phyloP scores from a whole-genome alignment of 2,113 vertebrate genomes.

The Bujurquina vittata region DNA sequence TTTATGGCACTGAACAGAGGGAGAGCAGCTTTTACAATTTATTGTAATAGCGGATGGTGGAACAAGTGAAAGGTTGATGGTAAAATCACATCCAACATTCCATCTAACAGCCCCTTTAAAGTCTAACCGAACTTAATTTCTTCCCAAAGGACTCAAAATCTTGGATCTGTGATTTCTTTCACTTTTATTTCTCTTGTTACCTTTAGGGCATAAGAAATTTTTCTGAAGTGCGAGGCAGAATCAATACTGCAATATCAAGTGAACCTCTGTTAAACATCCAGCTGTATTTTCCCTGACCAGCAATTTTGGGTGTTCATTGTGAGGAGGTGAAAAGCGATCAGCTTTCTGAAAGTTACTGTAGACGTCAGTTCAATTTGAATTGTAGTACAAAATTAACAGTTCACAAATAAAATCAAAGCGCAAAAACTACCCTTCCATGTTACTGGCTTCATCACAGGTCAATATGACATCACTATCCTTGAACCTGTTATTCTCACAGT shows the following conservation, averaged over 20 bases:
- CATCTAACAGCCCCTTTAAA: constrained; percentile 65
- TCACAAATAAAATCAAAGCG: not conserved
- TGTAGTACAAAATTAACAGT: not conserved
- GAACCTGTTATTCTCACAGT: not conserved
- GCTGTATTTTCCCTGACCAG: constrained; percentile 56
- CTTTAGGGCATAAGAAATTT: constrained; percentile 63
- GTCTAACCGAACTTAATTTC: constrained; percentile 64
- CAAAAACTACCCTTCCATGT: not conserved
- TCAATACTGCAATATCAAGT: constrained; percentile 73
- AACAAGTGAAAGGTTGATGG: constrained; percentile 70
- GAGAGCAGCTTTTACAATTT: constrained; percentile 48
- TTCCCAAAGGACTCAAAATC: constrained; percentile 63
- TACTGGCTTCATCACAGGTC: not conserved
- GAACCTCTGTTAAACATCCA: constrained; percentile 67
- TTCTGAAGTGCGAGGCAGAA: constrained; percentile 62
- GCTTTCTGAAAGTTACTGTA: constrained; percentile 8
- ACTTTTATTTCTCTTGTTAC: constrained; percentile 70
- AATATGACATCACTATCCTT: not conserved
- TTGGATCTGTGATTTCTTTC: constrained; percentile 61
- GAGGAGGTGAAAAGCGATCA: constrained; percentile 17
- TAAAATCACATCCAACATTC: constrained; percentile 63
- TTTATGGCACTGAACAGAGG: constrained; percentile 48
- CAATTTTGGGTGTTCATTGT: constrained; percentile 28
- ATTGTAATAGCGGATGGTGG: constrained; percentile 62
- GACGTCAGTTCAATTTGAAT: constrained; percentile 15